Base-by-base conservation (phyloP, 2,113 vertebrate species). In the Nycticryphes semicollaris region DNA sequence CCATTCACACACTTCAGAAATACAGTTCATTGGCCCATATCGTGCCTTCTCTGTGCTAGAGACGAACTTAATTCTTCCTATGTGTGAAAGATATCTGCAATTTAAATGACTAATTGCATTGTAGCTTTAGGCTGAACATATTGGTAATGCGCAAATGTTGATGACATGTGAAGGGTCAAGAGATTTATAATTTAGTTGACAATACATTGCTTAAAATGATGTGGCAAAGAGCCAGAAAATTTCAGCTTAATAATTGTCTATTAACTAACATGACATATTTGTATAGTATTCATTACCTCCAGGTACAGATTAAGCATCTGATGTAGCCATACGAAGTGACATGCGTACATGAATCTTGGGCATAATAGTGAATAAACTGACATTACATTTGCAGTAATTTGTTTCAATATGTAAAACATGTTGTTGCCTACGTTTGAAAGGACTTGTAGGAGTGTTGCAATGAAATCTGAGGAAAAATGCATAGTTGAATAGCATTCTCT, bases 211-310 rank as follows among this genome's bases (percentile, higher is more conserved):
- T 97, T 97, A 96, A 96, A 97, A 97, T 96, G 93, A 95, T 95
- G 83, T 97, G 96, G 97, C 97, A 97, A 96, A 97, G 86, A 97
- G 95, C 96, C 97, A 97, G 94, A 84, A 97, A 96, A 96, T 95
- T 97, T 97, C 96, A 97, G 93, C 89, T 97, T 96, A 97, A 97
- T 97, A 97, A 97, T 96, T 96, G 96, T 97, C 97, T 96, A 78
- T 97, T 97, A 97, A 97, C 94, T 96, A 97, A 97, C 91, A 90
- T 97, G 97, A 97, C 96, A 96, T 94, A 97, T 92, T 97, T 97
- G 90, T 97, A 87, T 93, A 92, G 94, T 96, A 87, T 86, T 97
- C 89, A 84, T 97, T 96, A 96, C 97, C 97, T 97, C 97, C 94
- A 97, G 97, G 97, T 97, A 97, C 89, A 97, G 96, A 96, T 97